Base-by-base conservation (phyloP, 2,888 invertebrate genomes). In the Folsomia candida region DNA sequence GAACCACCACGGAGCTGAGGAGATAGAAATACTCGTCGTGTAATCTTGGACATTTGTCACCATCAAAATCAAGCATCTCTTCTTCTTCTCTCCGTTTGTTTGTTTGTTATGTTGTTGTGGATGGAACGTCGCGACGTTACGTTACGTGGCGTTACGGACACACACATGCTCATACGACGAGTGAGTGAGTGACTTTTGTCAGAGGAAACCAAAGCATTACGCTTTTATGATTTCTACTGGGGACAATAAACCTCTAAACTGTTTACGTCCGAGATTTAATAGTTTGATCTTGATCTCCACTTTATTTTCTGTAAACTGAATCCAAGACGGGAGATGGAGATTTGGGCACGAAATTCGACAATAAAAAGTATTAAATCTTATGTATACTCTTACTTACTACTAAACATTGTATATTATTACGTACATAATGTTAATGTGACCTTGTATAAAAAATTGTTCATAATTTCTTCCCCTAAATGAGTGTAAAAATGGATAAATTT, bases 21-120 rank as follows among this genome's bases (percentile, higher is more conserved):
- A n/a, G n/a, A n/a, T n/a, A n/a, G n/a, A n/a, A n/a, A 37, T 9
- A 37, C 37, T 37, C 37, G 6, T 18, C 18, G 6, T 6, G 4
- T 54, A 54, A 54, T 54, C 54, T 54, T 6, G 54, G 22, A 54
- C 54, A 54, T 54, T 54, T 54, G 54, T 54, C 54, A 54, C 54
- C 22, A 54, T 54, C 54, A 20, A 54, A 54, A 54, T 54, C 18
- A 54, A 54, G 54, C 54, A 47, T 47, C 9, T 11, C 47, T 47
- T 47, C 18, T 18, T 47, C 18, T 47, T 9, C 9, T 11, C 47
- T 47, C 18, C 18, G 9, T 47, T 47, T 47, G 47, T n/a, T n/a
- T n/a, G n/a, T n/a, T n/a, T n/a, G n/a, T n/a, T n/a, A n/a, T n/a
- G n/a, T n/a, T 37, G 37, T 37, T 4, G 37, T 37, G 4, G 37